Conservation (phyloP, 30 jellyfish, hydroid and myxozoan genomes). For the Catostylus mosaicus region DNA sequence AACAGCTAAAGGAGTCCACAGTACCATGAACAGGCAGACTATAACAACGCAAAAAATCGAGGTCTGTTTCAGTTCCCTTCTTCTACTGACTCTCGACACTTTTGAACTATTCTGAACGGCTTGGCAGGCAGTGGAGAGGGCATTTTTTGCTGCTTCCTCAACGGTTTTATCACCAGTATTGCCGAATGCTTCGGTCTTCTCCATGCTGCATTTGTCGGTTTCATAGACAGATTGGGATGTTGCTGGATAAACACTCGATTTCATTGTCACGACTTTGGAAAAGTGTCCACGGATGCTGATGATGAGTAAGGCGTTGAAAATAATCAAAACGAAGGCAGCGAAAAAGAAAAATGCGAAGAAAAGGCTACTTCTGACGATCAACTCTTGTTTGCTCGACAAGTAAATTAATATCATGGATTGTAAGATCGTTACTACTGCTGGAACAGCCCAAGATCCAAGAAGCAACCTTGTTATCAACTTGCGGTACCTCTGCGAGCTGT, state of each 20-base stretch:
- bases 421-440: constrained; percentile 15
- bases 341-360: constrained; percentile 28
- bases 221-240: neutral
- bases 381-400: constrained; percentile 27
- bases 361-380: constrained; percentile 38
- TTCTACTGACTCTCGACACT: neutral
- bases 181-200: neutral
- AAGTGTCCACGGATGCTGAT: constrained; percentile 22
- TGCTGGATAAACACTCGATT: neutral
- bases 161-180: neutral
- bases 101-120: neutral
- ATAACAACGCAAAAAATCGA: constrained; percentile 40
- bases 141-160: neutral
- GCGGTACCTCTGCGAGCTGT: constrained; percentile 45
- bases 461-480: constrained; percentile 23
- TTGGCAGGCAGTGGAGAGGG: neutral
- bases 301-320: constrained; percentile 27
- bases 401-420: constrained; percentile 41
- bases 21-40: constrained; percentile 19
- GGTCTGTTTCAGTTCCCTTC: constrained; percentile 49
- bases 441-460: constrained; percentile 36
- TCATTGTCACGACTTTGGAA: neutral
- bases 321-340: constrained; percentile 29
- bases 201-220: neutral
- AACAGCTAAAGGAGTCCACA: constrained; percentile 59